Evolutionary conservation across 1,140 invertebrate genomes (phyloP), one percentile per base, ranked within the genome.

Genomic region (Drosophila pruinosa): DNA sequence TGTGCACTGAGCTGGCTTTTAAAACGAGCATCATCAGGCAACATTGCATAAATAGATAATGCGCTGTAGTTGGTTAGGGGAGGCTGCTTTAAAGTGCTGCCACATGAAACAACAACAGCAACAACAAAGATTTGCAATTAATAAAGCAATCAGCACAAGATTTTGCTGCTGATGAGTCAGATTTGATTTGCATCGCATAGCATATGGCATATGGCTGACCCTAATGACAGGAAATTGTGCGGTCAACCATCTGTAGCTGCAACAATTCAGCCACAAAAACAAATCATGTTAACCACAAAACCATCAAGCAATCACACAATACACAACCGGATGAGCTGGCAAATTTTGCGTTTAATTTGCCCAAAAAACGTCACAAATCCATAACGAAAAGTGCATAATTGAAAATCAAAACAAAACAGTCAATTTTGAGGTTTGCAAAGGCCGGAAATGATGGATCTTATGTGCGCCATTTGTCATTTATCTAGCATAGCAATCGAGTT

Each of bases 161-260:
- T 39, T 34, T 43, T 15, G 59, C 38, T n/a, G 48, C 47, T 50
- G 68, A 59, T 57, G 70, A 54, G 72, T 67, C 47, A 68, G 68
- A 70, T 72, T 67, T 70, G 78, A 73, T 78, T 83, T 75, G 57
- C 57, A 59, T 59, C 53, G 38, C 43, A 68, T 45, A 69, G 74
- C 59, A 72, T 45, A 71, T 83, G 79, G 74, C 59, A 72, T 45
- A 71, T 83, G 79, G 63, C 48, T 64, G 75, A 78, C 82, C 82
- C 83, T 88, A 88, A 88, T 88, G 83, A 88, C 83, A 78, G 82
- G 82, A 88, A 82, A 88, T 82, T 88, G 83, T 89, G 83, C 68
- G 80, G 81, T 81, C 28, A 52, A 53, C 52, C 62, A 61, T 41
- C 41, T 21, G 41, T 10, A 57, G 15, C 53, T 22, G 21, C 22